phyloP scores from a whole-genome alignment of 2,113 vertebrate genomes.

The Planiliza haematocheilus region DNA sequence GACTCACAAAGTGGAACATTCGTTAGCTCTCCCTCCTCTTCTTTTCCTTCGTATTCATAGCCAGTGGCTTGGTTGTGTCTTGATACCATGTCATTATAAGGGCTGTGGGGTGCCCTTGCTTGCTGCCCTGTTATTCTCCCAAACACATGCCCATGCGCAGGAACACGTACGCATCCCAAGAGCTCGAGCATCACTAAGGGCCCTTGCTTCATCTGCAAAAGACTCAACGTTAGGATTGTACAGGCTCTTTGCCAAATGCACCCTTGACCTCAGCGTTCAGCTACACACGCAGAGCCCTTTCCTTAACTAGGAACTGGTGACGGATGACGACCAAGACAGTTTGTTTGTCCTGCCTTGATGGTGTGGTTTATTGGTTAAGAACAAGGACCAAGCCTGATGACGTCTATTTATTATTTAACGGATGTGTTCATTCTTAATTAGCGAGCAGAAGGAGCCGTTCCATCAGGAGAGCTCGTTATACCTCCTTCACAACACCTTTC shows the following conservation, averaged over 20 bases:
- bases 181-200: conserved; percentile 44
- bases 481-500: neutral
- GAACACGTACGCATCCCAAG: conserved; percentile 21
- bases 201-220: conserved; percentile 44
- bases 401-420: no score
- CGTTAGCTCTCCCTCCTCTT: neutral
- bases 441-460: no score
- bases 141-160: neutral
- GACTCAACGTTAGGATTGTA: conserved; percentile 53
- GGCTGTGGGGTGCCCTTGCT: neutral
- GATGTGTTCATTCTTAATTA: no score
- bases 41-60: neutral
- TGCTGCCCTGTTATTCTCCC: conserved; percentile 23
- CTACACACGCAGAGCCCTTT: conserved; percentile 17
- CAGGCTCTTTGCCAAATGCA: conserved; percentile 44
- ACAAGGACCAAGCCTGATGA: no score
- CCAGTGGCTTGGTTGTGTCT: neutral
- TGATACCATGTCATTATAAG: neutral
- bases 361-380: no score
- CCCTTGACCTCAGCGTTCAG: conserved; percentile 24
- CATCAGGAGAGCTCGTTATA: no score
- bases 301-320: conserved; percentile 24
- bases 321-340: neutral
- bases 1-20: neutral
- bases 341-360: no score